Percentiles rank a stretch among this genome's conserved stretches.
These are phyloP conservation scores for Xestia ashworthii DNA, from an alignment of 2,888 invertebrate genomes.

Conservation along the genomic window DNA sequence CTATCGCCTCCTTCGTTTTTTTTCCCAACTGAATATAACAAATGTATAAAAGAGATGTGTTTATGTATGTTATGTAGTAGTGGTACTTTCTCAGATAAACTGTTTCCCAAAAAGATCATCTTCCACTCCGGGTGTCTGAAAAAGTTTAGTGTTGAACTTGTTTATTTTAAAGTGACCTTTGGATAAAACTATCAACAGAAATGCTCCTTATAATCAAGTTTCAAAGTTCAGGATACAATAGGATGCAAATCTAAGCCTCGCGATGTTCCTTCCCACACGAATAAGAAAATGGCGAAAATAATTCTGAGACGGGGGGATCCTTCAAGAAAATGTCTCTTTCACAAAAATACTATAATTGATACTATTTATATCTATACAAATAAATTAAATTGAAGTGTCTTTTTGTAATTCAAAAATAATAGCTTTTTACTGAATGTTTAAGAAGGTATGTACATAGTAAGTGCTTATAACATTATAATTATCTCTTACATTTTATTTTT, in stretches of 20 bases:
- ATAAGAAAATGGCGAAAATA: neutral
- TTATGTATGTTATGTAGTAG: neutral
- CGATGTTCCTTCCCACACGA: neutral
- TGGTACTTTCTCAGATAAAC: neutral
- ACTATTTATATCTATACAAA: too few relatives aligned
- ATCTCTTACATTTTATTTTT: too few relatives aligned
- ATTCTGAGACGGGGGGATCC: conserved; percentile 1
- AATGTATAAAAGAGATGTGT: neutral
- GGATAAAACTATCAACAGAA: neutral
- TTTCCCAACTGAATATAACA: neutral
- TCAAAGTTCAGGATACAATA: neutral
- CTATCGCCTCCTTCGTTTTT: too few relatives aligned
- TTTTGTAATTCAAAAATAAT: too few relatives aligned
- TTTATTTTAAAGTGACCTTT: neutral
- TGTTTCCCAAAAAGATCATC: neutral
- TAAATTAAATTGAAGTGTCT: too few relatives aligned
- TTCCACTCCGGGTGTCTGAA: neutral
- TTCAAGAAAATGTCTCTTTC: neutral
- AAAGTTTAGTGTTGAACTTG: neutral
- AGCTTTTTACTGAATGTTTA: too few relatives aligned
- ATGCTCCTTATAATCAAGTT: neutral
- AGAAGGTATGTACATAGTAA: too few relatives aligned
- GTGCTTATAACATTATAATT: too few relatives aligned
- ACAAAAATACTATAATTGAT: neutral
- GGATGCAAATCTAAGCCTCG: conserved; percentile 9